Percentiles rank a stretch among this genome's conserved stretches.
Conservation (phyloP, 2,888 invertebrate species). For the Melinaea menophilus region DNA sequence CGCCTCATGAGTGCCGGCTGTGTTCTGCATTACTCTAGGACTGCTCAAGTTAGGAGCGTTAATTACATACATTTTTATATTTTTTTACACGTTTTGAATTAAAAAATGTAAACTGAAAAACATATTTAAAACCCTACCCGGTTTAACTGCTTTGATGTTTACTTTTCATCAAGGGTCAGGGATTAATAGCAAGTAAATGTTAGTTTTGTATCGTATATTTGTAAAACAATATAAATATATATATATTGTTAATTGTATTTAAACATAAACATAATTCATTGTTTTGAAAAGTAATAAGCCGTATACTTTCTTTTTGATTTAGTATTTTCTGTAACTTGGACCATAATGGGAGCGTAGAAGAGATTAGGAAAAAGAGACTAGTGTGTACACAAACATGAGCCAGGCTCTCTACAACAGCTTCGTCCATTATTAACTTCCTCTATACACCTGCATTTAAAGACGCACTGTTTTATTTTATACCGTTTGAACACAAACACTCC, state of each 20-base stretch:
- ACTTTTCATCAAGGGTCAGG: no score
- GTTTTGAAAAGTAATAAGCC: background rate
- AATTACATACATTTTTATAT: background rate
- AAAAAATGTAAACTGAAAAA: background rate
- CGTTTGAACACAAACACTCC: constrained; percentile 31
- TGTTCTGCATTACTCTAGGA: constrained; percentile 55
- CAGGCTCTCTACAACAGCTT: constrained; percentile 61
- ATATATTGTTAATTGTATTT: background rate
- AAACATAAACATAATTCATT: background rate
- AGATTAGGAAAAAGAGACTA: constrained; percentile 63
- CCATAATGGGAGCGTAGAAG: constrained; percentile 43
- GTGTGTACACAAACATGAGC: constrained; percentile 57
- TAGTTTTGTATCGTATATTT: background rate
- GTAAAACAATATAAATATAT: background rate
- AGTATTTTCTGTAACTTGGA: constrained; percentile 30
- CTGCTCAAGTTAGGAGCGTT: constrained; percentile 34
- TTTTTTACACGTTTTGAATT: background rate
- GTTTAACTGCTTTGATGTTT: no score
- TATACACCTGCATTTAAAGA: constrained; percentile 69
- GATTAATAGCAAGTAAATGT: no score
- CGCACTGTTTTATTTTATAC: constrained; percentile 43
- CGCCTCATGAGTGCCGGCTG: constrained; percentile 55
- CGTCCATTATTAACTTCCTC: constrained; percentile 68
- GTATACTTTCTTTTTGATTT: background rate
- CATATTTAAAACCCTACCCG: background rate